Percentiles rank a stretch among this genome's conserved stretches.
Evolutionary conservation across 2,113 vertebrate species (phyloP).

Genomic region (Petromus typicus): DNA sequence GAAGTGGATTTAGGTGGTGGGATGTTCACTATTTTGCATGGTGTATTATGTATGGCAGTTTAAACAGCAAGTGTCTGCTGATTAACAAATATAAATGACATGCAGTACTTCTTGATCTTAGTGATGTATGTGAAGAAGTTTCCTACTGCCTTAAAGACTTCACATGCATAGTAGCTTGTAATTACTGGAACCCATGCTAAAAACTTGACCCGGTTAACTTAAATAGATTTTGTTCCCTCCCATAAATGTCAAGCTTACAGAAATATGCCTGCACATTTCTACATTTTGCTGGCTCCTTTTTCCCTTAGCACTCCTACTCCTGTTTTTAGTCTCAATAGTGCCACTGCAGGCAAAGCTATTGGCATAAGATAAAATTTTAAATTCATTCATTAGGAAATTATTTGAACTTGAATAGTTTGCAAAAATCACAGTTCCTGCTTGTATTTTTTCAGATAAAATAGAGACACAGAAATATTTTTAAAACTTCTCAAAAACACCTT

Average conservation of each 20-base stretch:
- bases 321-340: neutral
- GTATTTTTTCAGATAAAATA: neutral
- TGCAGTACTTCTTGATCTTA: constrained; percentile 53
- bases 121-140: constrained; percentile 41
- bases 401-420: neutral
- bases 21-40: constrained; percentile 76
- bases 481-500: neutral
- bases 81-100: constrained; percentile 81
- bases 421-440: neutral
- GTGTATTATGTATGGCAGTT: constrained; percentile 77
- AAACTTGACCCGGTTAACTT: constrained; percentile 59
- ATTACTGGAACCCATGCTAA: constrained; percentile 44
- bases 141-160: constrained; percentile 29
- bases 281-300: neutral
- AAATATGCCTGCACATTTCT: constrained; percentile 50
- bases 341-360: neutral
- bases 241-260: constrained; percentile 63
- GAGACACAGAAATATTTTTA: neutral
- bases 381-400: neutral
- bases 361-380: neutral
- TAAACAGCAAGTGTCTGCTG: constrained; percentile 77
- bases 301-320: neutral
- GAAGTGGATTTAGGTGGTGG: constrained; percentile 79
- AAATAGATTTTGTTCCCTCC: constrained; percentile 57
- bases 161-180: constrained; percentile 23